Conservation (phyloP, 2,113 vertebrate genomes). For the Dromaius novaehollandiae region DNA sequence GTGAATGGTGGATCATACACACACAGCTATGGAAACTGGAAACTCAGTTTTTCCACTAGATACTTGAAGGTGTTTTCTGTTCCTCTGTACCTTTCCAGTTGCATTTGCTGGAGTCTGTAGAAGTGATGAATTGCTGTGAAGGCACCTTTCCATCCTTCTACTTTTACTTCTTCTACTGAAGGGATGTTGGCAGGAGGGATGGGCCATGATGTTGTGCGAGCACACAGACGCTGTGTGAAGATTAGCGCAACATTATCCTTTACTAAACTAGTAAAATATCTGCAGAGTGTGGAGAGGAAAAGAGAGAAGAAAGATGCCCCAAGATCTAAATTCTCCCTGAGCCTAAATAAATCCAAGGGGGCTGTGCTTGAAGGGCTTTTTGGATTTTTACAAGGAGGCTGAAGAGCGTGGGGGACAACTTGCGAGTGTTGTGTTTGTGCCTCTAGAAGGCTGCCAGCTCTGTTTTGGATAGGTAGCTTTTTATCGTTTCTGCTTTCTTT, state of each 20-base stretch:
- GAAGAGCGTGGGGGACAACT: fast-evolving
- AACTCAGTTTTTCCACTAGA: not conserved
- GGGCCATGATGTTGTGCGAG: not conserved
- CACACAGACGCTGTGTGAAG: not conserved
- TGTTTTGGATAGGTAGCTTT: not conserved
- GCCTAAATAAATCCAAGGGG: not conserved
- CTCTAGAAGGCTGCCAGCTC: not conserved
- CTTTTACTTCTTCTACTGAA: not conserved
- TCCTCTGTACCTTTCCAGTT: not conserved
- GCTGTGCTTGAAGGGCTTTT: not conserved
- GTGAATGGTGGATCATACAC: not conserved
- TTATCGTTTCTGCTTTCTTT: not conserved
- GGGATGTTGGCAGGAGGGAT: not conserved
- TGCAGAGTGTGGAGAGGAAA: not conserved
- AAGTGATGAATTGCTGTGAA: not conserved
- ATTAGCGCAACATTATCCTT: not conserved
- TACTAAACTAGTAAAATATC: not conserved
- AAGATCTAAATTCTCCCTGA: not conserved
- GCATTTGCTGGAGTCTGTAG: not conserved
- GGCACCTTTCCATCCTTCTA: not conserved
- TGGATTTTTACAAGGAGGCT: not conserved
- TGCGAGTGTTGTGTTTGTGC: not conserved
- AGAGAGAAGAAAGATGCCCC: not conserved
- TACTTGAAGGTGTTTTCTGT: not conserved
- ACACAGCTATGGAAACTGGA: not conserved